Conservation (phyloP, 2,888 invertebrate genomes). For the Chromoteleia sp. region DNA sequence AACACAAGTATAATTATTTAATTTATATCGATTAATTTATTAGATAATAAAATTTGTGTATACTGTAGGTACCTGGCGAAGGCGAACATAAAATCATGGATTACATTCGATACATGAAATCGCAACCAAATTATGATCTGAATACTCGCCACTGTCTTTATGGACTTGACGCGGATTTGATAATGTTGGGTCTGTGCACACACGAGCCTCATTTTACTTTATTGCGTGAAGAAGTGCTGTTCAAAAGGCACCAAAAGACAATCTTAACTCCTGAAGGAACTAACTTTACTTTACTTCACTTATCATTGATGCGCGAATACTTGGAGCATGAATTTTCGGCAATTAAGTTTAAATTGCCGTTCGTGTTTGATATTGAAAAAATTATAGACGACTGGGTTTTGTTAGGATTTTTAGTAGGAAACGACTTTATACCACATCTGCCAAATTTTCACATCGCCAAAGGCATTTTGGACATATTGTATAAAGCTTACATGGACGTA, state of each 20-base stretch:
- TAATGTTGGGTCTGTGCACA: conserved; percentile 97
- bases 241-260: conserved; percentile 88
- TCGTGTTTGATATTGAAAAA: conserved; percentile 93
- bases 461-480: conserved; percentile 94
- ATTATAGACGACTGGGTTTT: conserved; percentile 99
- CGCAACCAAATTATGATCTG: conserved; percentile 93
- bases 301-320: conserved; percentile 96
- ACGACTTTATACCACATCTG: conserved; percentile 98
- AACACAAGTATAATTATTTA: no score
- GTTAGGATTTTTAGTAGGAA: conserved; percentile 98
- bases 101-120: conserved; percentile 95
- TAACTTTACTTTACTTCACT: conserved; percentile 96
- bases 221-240: conserved; percentile 96
- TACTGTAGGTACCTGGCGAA: conserved; percentile 98
- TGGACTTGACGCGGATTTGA: conserved; percentile 98
- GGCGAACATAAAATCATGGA: conserved; percentile 99
- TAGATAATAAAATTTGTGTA: no score
- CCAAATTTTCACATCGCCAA: conserved; percentile 97
- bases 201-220: conserved; percentile 98
- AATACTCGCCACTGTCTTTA: conserved; percentile 98
- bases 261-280: conserved; percentile 93
- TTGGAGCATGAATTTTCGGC: conserved; percentile 94
- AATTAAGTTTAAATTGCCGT: conserved; percentile 89
- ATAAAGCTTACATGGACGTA: conserved; percentile 94
- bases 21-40: no score